Conservation (phyloP, 2,888 invertebrate species). For the Pemphredon lugubris region DNA sequence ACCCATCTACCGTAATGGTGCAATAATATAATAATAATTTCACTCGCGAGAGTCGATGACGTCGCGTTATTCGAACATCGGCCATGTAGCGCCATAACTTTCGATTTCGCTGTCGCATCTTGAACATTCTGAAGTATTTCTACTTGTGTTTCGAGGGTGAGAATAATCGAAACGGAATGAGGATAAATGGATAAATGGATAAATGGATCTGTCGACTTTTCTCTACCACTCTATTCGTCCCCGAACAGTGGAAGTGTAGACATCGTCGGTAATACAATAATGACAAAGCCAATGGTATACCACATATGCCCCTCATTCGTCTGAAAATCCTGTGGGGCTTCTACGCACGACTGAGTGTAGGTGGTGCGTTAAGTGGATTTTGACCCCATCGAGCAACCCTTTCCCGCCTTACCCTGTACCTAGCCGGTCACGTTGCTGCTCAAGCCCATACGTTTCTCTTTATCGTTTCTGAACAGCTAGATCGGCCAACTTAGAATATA, state of each 20-base stretch:
- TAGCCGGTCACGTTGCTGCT: neutral
- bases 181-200: constrained; percentile 53
- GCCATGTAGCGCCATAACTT: too few relatives aligned
- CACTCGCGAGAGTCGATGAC: too few relatives aligned
- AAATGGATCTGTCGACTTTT: constrained; percentile 45
- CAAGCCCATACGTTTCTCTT: neutral
- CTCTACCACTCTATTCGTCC: constrained; percentile 26
- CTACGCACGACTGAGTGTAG: constrained; percentile 54
- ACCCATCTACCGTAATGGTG: too few relatives aligned
- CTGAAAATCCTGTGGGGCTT: constrained; percentile 59
- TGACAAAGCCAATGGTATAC: constrained; percentile 41
- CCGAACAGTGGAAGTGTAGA: constrained; percentile 40
- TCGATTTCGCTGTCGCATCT: too few relatives aligned
- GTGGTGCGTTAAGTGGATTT: constrained; percentile 62
- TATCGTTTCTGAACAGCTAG: too few relatives aligned
- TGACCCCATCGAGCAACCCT: constrained; percentile 22
- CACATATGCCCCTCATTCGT: constrained; percentile 18
- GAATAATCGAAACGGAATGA: constrained; percentile 7
- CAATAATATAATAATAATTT: too few relatives aligned
- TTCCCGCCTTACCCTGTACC: neutral
- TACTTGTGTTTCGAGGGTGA: neutral
- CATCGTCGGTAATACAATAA: constrained; percentile 57
- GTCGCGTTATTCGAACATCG: too few relatives aligned
- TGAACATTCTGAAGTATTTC: too few relatives aligned
- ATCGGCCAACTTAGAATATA: too few relatives aligned